phyloP scores from a whole-genome alignment of 2,888 invertebrate species.

The Pollenia amentaria region DNA sequence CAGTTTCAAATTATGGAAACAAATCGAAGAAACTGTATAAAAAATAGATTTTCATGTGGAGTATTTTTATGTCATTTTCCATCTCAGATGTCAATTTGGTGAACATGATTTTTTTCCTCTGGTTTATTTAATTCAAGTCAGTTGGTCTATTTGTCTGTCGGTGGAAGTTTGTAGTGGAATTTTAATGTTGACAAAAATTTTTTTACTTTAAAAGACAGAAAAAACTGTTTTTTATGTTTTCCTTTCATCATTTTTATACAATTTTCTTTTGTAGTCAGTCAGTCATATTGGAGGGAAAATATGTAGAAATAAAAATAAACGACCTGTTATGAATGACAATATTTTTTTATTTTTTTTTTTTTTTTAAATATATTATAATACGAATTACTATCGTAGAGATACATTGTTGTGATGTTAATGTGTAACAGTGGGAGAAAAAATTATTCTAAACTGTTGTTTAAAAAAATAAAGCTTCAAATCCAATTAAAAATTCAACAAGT shows the following conservation, averaged over 20 bases:
- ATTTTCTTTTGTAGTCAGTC: conserved; percentile 50
- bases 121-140: conserved; percentile 14
- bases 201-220: conserved; percentile 18
- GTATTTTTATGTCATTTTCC: conserved; percentile 65
- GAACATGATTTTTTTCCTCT: conserved; percentile 30
- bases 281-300: conserved; percentile 37
- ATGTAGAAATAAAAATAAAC: conserved; percentile 51
- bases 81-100: conserved; percentile 68
- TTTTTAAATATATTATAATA: background rate
- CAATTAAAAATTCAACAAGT: background rate
- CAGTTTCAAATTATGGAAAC: conserved; percentile 34
- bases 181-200: conserved; percentile 57
- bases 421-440: conserved; percentile 20
- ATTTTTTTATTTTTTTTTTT: conserved; percentile 16
- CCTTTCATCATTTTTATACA: conserved; percentile 42
- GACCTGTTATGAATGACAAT: conserved; percentile 66
- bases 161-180: conserved; percentile 53
- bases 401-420: conserved; percentile 31
- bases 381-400: background rate
- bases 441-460: background rate
- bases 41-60: conserved; percentile 52
- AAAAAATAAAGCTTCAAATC: background rate
- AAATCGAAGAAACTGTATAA: conserved; percentile 4
- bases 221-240: conserved; percentile 55
- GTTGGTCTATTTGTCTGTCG: background rate